phyloP scores from a whole-genome alignment of 2,113 vertebrate species.

The Cyphomyrus discorhynchus region DNA sequence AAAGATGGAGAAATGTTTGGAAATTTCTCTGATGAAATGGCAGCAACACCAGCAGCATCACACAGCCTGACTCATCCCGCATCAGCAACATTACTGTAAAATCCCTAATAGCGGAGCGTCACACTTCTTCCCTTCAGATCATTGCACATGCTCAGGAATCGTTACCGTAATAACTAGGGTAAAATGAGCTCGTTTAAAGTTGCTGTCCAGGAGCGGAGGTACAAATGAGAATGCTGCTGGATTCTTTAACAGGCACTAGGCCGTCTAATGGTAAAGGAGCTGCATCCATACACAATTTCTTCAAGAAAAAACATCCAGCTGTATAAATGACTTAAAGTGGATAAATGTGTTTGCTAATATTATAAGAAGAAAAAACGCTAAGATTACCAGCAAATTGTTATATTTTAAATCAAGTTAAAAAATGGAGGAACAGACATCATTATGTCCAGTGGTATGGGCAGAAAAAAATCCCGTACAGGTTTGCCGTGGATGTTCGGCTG shows the following conservation, averaged over 20 bases:
- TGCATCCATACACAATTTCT: background rate
- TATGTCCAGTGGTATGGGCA: background rate
- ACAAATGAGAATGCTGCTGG: background rate
- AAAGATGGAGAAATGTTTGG: constrained; percentile 39
- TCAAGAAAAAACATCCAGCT: background rate
- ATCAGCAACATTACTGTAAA: constrained; percentile 74
- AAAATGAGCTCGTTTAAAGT: background rate
- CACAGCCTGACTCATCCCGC: constrained; percentile 85
- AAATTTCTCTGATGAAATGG: constrained; percentile 72
- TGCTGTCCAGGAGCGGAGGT: background rate
- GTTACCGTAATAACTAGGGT: constrained; percentile 12
- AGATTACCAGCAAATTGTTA: background rate
- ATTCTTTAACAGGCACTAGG: background rate
- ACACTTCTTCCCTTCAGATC: background rate
- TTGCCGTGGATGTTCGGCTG: background rate
- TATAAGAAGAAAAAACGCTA: background rate
- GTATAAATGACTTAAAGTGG: background rate
- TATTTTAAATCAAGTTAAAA: background rate
- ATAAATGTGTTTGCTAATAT: background rate
- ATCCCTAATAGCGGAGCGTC: constrained; percentile 40
- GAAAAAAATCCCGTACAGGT: background rate
- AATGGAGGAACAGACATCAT: background rate
- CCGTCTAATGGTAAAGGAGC: background rate
- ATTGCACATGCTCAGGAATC: background rate
- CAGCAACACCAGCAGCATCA: constrained; percentile 72